These are phyloP conservation scores for Graptemys geographica DNA, from an alignment of 2,797 vertebrate species.

Conservation along the genomic window DNA sequence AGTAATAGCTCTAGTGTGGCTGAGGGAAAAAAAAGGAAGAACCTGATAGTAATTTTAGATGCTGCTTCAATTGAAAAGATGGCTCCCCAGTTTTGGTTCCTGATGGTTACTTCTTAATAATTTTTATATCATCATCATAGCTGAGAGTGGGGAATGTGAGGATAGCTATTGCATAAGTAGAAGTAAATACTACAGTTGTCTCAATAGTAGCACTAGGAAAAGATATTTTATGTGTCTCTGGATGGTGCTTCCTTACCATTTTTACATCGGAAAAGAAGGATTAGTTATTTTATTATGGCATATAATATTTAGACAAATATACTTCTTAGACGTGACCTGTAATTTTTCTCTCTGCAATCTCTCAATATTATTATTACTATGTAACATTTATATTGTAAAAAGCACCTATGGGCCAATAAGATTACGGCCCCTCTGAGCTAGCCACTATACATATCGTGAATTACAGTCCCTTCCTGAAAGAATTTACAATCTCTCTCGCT, in stretches of 20 bases:
- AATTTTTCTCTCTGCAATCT: not conserved
- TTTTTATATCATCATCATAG: not conserved
- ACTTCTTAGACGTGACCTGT: not conserved
- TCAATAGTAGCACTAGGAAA: not conserved
- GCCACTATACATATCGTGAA: not conserved
- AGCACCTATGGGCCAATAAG: not conserved
- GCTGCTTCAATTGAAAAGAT: not conserved
- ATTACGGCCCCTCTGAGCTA: fast-evolving
- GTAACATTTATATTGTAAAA: not conserved
- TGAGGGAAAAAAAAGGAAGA: not conserved
- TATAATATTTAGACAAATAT: not conserved
- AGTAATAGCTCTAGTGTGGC: not conserved
- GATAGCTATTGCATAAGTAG: not conserved
- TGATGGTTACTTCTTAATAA: not conserved
- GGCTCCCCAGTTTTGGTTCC: not conserved
- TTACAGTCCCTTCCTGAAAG: not conserved
- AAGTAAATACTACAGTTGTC: not conserved
- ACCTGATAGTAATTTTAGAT: not conserved
- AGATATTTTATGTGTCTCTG: not conserved
- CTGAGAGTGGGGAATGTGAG: not conserved
- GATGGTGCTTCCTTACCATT: not conserved
- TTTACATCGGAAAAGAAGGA: not conserved
- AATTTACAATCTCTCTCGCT: fast-evolving
- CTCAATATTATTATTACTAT: not conserved
- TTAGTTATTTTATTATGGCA: not conserved